Evolutionary conservation across 2,888 invertebrate species (phyloP).

Genomic region (Drosophila meridionalis): DNA sequence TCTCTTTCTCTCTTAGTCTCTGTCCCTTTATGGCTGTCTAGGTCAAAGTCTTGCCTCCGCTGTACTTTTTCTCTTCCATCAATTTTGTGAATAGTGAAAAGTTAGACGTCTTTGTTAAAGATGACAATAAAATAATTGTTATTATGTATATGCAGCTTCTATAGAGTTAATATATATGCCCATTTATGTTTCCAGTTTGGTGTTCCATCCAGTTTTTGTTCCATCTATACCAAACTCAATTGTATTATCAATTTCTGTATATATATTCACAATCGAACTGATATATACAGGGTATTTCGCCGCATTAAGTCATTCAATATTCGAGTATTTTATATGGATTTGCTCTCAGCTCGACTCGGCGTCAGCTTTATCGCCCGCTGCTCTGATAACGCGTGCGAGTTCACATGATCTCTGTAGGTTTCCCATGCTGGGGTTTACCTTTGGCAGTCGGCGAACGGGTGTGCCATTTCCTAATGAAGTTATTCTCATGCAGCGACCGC

Average conservation of each 20-base stretch:
- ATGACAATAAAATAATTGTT: background rate
- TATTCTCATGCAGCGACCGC: conserved; percentile 43
- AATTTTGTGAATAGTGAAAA: background rate
- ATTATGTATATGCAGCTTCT: too few relatives aligned
- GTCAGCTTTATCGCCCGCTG: conserved; percentile 12
- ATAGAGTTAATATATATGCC: background rate
- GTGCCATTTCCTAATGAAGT: conserved; percentile 46
- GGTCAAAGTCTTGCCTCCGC: background rate
- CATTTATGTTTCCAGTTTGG: background rate
- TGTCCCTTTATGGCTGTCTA: background rate
- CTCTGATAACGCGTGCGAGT: conserved; percentile 11
- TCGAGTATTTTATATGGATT: background rate
- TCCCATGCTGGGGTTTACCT: conserved; percentile 22
- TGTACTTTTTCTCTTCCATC: background rate
- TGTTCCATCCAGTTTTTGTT: background rate
- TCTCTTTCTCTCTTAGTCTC: background rate
- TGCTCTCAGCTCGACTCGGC: background rate
- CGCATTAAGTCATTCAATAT: background rate
- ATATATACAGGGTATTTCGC: conserved; percentile 3
- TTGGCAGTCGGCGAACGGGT: conserved; percentile 2
- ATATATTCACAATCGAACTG: background rate
- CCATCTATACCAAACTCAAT: background rate
- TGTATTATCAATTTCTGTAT: background rate
- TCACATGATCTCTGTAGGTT: conserved; percentile 16
- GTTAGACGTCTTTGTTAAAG: background rate